Percentiles rank a stretch among this genome's conserved stretches.
These are phyloP conservation scores for Phaenicophaeus curvirostris DNA, from an alignment of 2,797 vertebrate genomes.

Conservation along the genomic window DNA sequence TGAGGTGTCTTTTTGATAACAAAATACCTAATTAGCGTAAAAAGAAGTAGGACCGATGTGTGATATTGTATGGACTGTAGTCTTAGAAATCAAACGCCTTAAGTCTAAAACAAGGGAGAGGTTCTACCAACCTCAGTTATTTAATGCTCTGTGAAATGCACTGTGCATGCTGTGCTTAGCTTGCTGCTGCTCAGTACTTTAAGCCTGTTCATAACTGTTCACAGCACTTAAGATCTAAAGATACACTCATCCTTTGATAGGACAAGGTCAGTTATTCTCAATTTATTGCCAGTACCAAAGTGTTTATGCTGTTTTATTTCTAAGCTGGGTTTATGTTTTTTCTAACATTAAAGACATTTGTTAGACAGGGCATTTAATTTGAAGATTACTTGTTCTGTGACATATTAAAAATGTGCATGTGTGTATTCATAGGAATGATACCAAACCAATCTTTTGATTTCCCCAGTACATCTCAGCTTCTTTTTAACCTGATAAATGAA, in stretches of 20 bases:
- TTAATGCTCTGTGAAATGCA: conserved; percentile 47
- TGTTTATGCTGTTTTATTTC: conserved; percentile 73
- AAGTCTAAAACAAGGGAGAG: conserved; percentile 1
- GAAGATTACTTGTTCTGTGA: conserved; percentile 50
- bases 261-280: conserved; percentile 76
- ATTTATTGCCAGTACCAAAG: conserved; percentile 62
- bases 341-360: conserved; percentile 52
- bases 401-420: not conserved
- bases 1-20: conserved; percentile 44
- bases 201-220: conserved; percentile 55
- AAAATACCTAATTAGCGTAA: conserved; percentile 46
- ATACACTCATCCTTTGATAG: conserved; percentile 71
- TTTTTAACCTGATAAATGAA: conserved; percentile 10
- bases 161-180: conserved; percentile 27
- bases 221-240: conserved; percentile 66
- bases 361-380: conserved; percentile 53
- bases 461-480: not conserved
- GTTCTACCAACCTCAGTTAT: not conserved
- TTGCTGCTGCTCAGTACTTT: conserved; percentile 49
- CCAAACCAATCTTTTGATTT: not conserved
- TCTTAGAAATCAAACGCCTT: conserved; percentile 28
- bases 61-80: conserved; percentile 37
- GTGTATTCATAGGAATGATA: not conserved
- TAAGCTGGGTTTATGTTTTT: conserved; percentile 56
- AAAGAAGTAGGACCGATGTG: not conserved